phyloP scores from a whole-genome alignment of 2,113 vertebrate species.

The Circaetus cinerascens region DNA sequence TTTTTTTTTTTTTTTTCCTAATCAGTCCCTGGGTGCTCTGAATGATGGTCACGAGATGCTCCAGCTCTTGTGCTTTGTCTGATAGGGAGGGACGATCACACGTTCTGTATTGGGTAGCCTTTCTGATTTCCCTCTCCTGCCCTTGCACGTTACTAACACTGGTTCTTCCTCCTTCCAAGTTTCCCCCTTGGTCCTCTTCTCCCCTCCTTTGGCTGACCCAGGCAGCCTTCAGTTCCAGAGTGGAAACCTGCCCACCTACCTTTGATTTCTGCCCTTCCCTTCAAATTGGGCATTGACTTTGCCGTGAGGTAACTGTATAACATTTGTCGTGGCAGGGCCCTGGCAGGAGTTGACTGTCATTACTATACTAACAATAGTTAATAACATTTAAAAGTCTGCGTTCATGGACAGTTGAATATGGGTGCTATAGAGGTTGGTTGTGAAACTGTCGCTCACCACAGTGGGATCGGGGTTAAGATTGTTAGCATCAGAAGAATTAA shows the following conservation, averaged over 20 bases:
- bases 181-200: neutral
- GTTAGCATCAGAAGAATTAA: neutral
- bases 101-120: neutral
- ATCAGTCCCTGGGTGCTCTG: neutral
- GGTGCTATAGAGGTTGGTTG: neutral
- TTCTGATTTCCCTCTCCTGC: neutral
- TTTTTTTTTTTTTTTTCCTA: fast-evolving
- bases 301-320: neutral
- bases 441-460: neutral
- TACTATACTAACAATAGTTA: neutral
- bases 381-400: fast-evolving
- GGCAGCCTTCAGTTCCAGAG: neutral
- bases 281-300: neutral
- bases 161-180: neutral
- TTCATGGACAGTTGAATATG: neutral
- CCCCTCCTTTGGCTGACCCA: neutral
- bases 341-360: neutral
- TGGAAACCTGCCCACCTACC: neutral
- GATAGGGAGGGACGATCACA: fast-evolving
- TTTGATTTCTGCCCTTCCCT: neutral
- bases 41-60: neutral
- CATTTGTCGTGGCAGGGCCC: neutral
- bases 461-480: neutral
- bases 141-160: fast-evolving
- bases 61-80: neutral